Base-by-base conservation (phyloP, 2,888 invertebrate genomes). In the Phasia obesa region DNA sequence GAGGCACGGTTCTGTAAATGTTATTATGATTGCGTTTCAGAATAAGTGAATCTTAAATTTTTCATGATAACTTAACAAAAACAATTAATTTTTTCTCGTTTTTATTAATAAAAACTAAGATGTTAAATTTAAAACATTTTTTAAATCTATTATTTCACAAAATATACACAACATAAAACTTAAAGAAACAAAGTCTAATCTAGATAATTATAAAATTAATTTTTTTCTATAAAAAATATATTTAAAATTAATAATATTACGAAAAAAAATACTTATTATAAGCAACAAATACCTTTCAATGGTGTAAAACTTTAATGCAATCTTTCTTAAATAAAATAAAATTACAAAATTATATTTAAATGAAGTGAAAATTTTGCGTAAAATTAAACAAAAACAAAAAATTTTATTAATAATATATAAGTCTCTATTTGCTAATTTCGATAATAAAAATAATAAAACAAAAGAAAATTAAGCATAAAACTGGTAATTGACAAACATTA, bases 381-480 rank as follows among this genome's bases (percentile, higher is more conserved):
- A 81, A 65, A 53, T 88, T 86, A 84, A 89, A 86, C 80, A 86
- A 84, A 78, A 67, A 81, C 81, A 85, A 84, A 76, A 75, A 67
- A 79, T 85, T 86, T 86, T 87, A 87, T 87, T 80, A 86, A 89
- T 88, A 59, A 62, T 62, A 73, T 62, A 47, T 81, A 81, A 77
- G 73, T 74, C 73, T 79, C 75, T 79, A 71, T 79, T 83, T 79
- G 83, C 83, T 83, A 79, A 76, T 76, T 79, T 76, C 70, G 17
- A 75, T 23, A 86, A 64, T 70, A 80, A 86, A 60, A 85, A 85
- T 15, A 55, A 25, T 44, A 47, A 47, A 19, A 23, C 13, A 38
- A 25, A 84, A 84, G 74, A 85, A 83, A 89, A 88, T 88, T 87
- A 89, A 89, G 87, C 88, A 90, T 88, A 87, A 88, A 88, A 88